These are phyloP conservation scores for Andrena cerasifolii DNA, from an alignment of 1,140 invertebrate species.

Conservation along the genomic window DNA sequence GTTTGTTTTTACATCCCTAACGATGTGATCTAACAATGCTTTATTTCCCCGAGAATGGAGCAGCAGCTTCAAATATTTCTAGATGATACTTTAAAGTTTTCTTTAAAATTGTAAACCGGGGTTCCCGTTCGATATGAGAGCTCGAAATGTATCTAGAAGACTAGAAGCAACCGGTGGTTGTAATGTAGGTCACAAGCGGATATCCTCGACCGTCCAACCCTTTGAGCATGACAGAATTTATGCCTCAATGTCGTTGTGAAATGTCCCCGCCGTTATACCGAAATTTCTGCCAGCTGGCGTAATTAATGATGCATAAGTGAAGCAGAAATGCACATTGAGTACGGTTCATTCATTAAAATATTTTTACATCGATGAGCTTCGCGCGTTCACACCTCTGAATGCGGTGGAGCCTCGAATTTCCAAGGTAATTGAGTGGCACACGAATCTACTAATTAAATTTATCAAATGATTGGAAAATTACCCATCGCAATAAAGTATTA, in stretches of 20 bases:
- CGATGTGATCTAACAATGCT: no score
- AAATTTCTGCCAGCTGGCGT: background rate
- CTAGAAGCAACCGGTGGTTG: slow-evolving; percentile 67
- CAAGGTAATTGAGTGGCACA: background rate
- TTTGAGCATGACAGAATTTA: slow-evolving; percentile 44
- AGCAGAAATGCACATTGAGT: background rate
- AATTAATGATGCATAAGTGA: background rate
- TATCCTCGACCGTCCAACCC: slow-evolving; percentile 45
- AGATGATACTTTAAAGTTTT: background rate
- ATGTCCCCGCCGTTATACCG: background rate
- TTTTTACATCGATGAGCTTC: background rate
- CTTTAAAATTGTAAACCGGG: background rate
- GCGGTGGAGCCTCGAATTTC: background rate
- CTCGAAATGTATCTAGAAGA: slow-evolving; percentile 16
- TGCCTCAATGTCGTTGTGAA: background rate
- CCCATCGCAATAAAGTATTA: no score
- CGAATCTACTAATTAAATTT: background rate
- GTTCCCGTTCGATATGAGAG: slow-evolving; percentile 4
- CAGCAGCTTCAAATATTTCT: background rate
- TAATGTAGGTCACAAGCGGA: slow-evolving; percentile 57
- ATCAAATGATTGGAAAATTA: background rate
- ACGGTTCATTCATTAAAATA: background rate
- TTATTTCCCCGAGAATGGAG: no score
- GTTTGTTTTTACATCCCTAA: no score
- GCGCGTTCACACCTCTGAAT: background rate